Base-by-base conservation (phyloP, 2,797 vertebrate species). In the Gouania willdenowi region DNA sequence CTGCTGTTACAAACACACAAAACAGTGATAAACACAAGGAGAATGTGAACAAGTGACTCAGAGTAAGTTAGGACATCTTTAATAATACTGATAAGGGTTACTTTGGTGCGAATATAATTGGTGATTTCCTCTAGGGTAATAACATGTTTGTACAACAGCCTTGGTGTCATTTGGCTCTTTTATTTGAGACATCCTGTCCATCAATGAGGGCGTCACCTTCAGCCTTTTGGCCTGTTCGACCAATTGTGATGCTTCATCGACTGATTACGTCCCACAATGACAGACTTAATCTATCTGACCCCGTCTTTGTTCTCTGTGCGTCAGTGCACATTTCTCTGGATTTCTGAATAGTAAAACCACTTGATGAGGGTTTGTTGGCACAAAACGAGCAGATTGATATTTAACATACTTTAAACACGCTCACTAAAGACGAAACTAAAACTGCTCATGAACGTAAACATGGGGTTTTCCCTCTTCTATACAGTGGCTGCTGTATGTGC, bases 351-450 rank as follows among this genome's bases (percentile, higher is more conserved):
- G n/a, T n/a, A 11, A 30, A 34, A 13, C 15, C 26, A 45, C 20
- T 33, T 22, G 41, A n/a, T n/a, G n/a, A 26, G 43, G 27, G 16
- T 24, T 30, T 6, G n/a, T 40, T 64, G 57, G 45, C 54, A 52
- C 45, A 22, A 46, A 11, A 30, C 3, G 3, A 40, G 27, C 13
- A 19, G 24, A 17, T 1, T 10, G 24, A 22, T 17, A n/a, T 33
- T 21, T 7, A 11, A 15, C 4, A 17, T 2, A 5, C 15, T 21
- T 2, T 11, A 21, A 3, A 42, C 16, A 18, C 8, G 6, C 27
- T 31, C 2, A 26, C 22, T 35, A 36, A 23, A 56, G 50, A 15
- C 21, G 2, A 13, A n/a, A n/a, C n/a, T n/a, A n/a, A n/a, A n/a
- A n/a, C n/a, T n/a, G n/a, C n/a, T n/a, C n/a, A n/a, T n/a, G n/a